These are phyloP conservation scores for Sphaerodactylus townsendi DNA, from an alignment of 2,113 vertebrate species.

Conservation along the genomic window DNA sequence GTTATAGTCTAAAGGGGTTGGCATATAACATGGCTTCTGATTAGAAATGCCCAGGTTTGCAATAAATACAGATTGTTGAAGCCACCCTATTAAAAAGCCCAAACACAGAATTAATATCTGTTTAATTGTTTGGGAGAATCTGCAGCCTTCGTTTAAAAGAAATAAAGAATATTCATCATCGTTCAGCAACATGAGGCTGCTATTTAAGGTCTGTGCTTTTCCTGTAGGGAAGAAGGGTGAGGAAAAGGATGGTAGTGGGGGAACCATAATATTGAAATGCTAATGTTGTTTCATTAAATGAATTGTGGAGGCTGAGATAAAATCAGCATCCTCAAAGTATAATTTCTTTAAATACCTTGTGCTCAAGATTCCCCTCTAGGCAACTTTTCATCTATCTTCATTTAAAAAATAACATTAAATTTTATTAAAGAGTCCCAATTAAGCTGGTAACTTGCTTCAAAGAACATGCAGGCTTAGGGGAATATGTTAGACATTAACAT, in stretches of 20 bases:
- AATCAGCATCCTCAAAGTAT: conserved; percentile 69
- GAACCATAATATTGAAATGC: conserved; percentile 65
- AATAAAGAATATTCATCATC: conserved; percentile 52
- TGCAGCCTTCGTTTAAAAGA: conserved; percentile 45
- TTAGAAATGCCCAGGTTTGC: conserved; percentile 39
- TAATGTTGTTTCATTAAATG: conserved; percentile 74
- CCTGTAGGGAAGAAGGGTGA: conserved; percentile 26
- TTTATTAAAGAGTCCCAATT: conserved; percentile 72
- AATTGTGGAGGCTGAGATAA: conserved; percentile 68
- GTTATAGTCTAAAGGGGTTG: neutral
- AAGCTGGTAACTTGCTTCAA: conserved; percentile 68
- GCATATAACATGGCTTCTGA: neutral
- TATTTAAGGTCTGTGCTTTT: conserved; percentile 53
- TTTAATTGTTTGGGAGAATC: conserved; percentile 48
- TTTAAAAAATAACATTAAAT: conserved; percentile 70
- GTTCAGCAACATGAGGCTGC: conserved; percentile 23
- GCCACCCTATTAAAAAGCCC: conserved; percentile 51
- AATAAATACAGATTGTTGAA: conserved; percentile 42
- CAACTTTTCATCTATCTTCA: conserved; percentile 71
- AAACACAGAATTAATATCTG: conserved; percentile 47
- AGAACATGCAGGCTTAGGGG: conserved; percentile 65
- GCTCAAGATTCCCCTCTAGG: conserved; percentile 65
- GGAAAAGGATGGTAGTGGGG: neutral
- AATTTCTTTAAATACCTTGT: conserved; percentile 75
- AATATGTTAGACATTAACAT: conserved; percentile 54